phyloP scores from a whole-genome alignment of 2,888 invertebrate species.

The Limnephilus lunatus region DNA sequence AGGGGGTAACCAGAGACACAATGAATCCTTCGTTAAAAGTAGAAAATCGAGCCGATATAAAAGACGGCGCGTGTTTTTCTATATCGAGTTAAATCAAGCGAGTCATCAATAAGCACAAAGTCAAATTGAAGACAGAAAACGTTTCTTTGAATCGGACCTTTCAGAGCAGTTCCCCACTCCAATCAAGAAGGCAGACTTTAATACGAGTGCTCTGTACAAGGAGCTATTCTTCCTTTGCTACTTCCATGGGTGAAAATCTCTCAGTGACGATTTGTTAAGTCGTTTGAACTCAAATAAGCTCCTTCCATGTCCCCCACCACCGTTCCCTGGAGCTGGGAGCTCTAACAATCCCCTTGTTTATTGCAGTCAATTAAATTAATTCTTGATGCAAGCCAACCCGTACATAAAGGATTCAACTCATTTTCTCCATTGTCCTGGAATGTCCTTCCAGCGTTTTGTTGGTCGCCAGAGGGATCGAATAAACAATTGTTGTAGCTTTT shows the following conservation, averaged over 20 bases:
- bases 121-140: constrained; percentile 13
- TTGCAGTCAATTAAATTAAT: constrained; percentile 41
- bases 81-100: constrained; percentile 26
- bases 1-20: not conserved
- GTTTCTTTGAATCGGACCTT: constrained; percentile 6
- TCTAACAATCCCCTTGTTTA: constrained; percentile 15
- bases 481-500: not conserved
- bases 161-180: not conserved
- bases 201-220: constrained; percentile 3
- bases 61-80: not conserved
- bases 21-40: not conserved
- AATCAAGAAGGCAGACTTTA: constrained; percentile 6
- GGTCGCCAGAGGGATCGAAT: not conserved
- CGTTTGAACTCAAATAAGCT: constrained; percentile 11
- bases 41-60: not conserved
- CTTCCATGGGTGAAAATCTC: not conserved
- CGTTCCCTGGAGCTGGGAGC: not conserved
- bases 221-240: not conserved
- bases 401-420: constrained; percentile 8
- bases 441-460: not conserved
- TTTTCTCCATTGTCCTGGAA: not conserved
- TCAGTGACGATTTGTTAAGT: constrained; percentile 21
- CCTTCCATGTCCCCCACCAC: not conserved
- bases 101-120: constrained; percentile 26
- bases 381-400: constrained; percentile 10